Percentiles rank a stretch among this genome's conserved stretches.
phyloP scores from a whole-genome alignment of 2,113 vertebrate genomes.

The Donacobius atricapilla region DNA sequence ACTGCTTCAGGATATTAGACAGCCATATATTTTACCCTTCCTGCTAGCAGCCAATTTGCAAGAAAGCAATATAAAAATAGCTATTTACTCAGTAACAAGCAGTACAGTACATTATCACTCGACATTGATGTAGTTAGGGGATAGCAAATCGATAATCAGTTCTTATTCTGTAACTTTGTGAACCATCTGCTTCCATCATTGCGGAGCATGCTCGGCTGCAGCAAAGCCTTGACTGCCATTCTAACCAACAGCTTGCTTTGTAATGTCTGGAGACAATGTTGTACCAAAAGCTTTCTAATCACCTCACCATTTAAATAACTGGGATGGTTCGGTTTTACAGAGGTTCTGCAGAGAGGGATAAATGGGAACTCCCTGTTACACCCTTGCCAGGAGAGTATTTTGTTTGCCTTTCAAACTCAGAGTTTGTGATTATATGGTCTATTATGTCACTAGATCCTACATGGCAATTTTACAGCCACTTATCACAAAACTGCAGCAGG shows the following conservation, averaged over 20 bases:
- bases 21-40: conserved; percentile 58
- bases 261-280: neutral
- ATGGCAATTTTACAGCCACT: neutral
- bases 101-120: conserved; percentile 69
- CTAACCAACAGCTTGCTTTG: conserved; percentile 9
- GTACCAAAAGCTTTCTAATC: conserved; percentile 40
- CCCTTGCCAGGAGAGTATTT: neutral
- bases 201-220: conserved; percentile 26
- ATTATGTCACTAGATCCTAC: neutral
- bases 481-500: neutral
- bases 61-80: conserved; percentile 74
- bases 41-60: conserved; percentile 69
- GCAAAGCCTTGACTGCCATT: neutral
- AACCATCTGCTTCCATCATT: conserved; percentile 63
- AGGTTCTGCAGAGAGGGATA: neutral
- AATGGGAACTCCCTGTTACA: neutral
- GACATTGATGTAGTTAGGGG: conserved; percentile 57
- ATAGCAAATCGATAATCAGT: conserved; percentile 74
- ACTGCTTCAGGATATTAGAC: conserved; percentile 48
- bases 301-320: neutral
- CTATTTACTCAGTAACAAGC: conserved; percentile 70
- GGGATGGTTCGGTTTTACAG: neutral
- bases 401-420: neutral
- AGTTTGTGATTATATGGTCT: neutral
- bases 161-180: conserved; percentile 63